Base-by-base conservation (phyloP, 2,113 vertebrate genomes). In the Psettodes erumei region DNA sequence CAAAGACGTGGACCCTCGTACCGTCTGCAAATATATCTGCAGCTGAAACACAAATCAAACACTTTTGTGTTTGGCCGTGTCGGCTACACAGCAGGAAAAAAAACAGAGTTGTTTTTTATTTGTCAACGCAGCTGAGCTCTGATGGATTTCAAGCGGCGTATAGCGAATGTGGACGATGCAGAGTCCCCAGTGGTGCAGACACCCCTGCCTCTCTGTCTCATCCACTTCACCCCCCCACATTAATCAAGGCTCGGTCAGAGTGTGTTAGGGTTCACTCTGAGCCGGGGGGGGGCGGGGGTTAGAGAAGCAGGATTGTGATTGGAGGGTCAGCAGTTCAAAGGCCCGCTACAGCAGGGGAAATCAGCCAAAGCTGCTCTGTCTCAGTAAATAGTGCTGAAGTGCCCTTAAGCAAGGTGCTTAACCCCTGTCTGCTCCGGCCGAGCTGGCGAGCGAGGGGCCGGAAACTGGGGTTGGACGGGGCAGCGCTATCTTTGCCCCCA, bases 181-280 rank as follows among this genome's bases (percentile, higher is more conserved):
- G n/a, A n/a, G n/a, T n/a, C n/a, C n/a, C n/a, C n/a, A n/a, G n/a
- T n/a, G n/a, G n/a, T n/a, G n/a, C n/a, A n/a, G n/a, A n/a, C n/a
- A 77, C 67, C 84, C 65, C 47, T 62, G 66, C 51, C 27, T 71
- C 56, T 42, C 83, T 81, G 83, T 76, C 81, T 86, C 75, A 76
- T 79, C 54, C 47, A 53, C 51, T 82, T 79, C 30, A 62, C 23
- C 60, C 63, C 71, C 33, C 51, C 30, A 11, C 64, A 63, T 79
- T 77, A 60, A 82, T 78, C 66, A 74, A 27, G 75, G 37, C 38
- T 61, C 27, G 61, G 35, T 60, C 19, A n/a, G 27, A 45, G 47
- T 51, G 51, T 50, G 5, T 53, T 12, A 21, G 28, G 71, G 71
- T 45, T 63, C 42, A 60, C 25, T 45, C 32, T n/a, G 35, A 72